Evolutionary conservation across 1,140 invertebrate genomes (phyloP).

Genomic region (Lasioglossum albipes): DNA sequence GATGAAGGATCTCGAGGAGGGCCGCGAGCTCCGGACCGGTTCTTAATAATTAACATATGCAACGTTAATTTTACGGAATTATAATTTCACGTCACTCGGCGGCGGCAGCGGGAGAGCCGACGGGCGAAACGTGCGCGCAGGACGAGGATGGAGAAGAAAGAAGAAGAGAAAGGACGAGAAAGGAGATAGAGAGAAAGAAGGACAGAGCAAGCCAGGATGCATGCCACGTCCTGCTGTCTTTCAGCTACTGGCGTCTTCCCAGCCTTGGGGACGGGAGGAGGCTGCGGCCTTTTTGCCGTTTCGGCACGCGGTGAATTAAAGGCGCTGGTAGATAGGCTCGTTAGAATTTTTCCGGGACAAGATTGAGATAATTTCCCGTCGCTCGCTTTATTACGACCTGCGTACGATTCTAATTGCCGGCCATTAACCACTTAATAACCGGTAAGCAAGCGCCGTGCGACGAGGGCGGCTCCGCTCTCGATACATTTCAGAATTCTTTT

Average conservation of each 20-base stretch:
- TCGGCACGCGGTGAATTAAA: slow-evolving; percentile 1
- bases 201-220: slow-evolving; percentile 38
- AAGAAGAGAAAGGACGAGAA: slow-evolving; percentile 28
- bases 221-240: slow-evolving; percentile 34
- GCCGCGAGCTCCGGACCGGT: slow-evolving; percentile 65
- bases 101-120: slow-evolving; percentile 49
- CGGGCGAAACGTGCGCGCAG: slow-evolving; percentile 47
- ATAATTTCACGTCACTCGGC: slow-evolving; percentile 72
- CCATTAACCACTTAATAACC: slow-evolving; percentile 38
- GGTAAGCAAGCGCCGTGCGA: background rate
- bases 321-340: slow-evolving; percentile 22
- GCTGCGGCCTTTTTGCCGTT: background rate
- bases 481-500: background rate
- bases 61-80: slow-evolving; percentile 78
- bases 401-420: slow-evolving; percentile 34
- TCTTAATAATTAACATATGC: slow-evolving; percentile 76
- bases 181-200: slow-evolving; percentile 9
- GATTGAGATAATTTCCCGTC: slow-evolving; percentile 38
- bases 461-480: no score
- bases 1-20: slow-evolving; percentile 47
- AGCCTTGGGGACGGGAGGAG: no score
- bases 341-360: slow-evolving; percentile 39
- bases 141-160: slow-evolving; percentile 45
- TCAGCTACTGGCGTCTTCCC: slow-evolving; percentile 31
- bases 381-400: slow-evolving; percentile 13